Base-by-base conservation (phyloP, 1,140 invertebrate genomes). In the Hypothenemus hampei region DNA sequence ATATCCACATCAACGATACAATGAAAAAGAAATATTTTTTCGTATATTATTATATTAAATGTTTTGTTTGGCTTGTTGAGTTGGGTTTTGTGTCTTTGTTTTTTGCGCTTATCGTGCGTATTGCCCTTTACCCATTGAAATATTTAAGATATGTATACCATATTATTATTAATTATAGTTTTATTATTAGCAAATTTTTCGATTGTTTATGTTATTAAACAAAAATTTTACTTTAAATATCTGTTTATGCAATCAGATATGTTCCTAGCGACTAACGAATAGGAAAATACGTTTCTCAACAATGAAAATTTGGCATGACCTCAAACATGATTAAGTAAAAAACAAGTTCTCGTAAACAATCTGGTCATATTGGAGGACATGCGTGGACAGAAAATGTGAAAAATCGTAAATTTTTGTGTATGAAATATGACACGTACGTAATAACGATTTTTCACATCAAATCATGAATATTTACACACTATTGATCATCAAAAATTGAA, bases 251-350 rank as follows among this genome's bases (percentile, higher is more conserved):
- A 41, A 51, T 20, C 45, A 45, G 51, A 54, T 54, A 54, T 54
- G 51, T 54, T 31, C 41, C 51, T 54, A 54, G 45, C 22, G 29
- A n/a, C 49, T 51, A 54, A 46, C 40, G 46, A 24, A 43, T 37
- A 54, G 24, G 36, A 43, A 43, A 26, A 15, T 50, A 50, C 11
- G 21, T 43, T 4, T n/a, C 18, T 13, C 7, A 1, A 13, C 7
- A 37, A 10, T 37, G 7, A 11, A 37, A n/a, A n/a, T n/a, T n/a
- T n/a, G n/a, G n/a, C n/a, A n/a, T n/a, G n/a, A n/a, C n/a, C n/a
- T n/a, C n/a, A n/a, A n/a, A n/a, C n/a, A 37, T 13, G n/a, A 7
- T 13, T 37, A 11, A 8, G 15, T 7, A 16, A 37, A 13, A 37
- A 13, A 37, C 26, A 31, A n/a, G n/a, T n/a, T n/a, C n/a, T 31